These are phyloP conservation scores for Dysidea cf. avara DNA, from an alignment of 37 sponge, comb jelly and placozoan genomes.

Conservation along the genomic window DNA sequence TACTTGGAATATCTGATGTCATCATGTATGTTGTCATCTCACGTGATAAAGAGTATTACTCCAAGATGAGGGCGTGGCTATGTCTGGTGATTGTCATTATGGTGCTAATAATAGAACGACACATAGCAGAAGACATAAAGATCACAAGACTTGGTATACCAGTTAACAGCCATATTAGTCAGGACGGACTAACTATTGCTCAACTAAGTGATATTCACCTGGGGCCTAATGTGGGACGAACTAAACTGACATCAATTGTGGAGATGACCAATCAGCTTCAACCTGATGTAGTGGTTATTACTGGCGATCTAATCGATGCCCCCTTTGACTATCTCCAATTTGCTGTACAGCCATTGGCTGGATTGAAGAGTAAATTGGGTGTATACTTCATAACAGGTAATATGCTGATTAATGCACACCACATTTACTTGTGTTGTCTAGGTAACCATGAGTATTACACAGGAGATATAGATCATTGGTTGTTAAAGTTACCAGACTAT, in stretches of 20 bases:
- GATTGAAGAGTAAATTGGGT: slow-evolving; percentile 69
- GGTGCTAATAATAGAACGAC: too few relatives aligned
- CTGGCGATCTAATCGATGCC: slow-evolving; percentile 86
- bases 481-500: slow-evolving; percentile 43
- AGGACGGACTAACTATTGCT: slow-evolving; percentile 70
- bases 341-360: slow-evolving; percentile 63
- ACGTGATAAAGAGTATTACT: too few relatives aligned
- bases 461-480: slow-evolving; percentile 86
- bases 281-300: slow-evolving; percentile 81
- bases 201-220: slow-evolving; percentile 91
- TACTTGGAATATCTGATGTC: too few relatives aligned
- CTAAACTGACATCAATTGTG: slow-evolving; percentile 37
- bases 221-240: slow-evolving; percentile 74
- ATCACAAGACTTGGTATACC: too few relatives aligned
- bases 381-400: slow-evolving; percentile 80
- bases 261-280: slow-evolving; percentile 57
- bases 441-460: slow-evolving; percentile 97
- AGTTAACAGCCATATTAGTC: too few relatives aligned
- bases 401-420: too few relatives aligned
- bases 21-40: too few relatives aligned
- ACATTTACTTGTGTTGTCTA: slow-evolving; percentile 13
- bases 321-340: slow-evolving; percentile 43
- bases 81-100: too few relatives aligned
- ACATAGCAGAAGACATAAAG: too few relatives aligned
- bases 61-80: too few relatives aligned